Evolutionary conservation across 2,888 invertebrate species (phyloP).

Genomic region (Amiota communis): DNA sequence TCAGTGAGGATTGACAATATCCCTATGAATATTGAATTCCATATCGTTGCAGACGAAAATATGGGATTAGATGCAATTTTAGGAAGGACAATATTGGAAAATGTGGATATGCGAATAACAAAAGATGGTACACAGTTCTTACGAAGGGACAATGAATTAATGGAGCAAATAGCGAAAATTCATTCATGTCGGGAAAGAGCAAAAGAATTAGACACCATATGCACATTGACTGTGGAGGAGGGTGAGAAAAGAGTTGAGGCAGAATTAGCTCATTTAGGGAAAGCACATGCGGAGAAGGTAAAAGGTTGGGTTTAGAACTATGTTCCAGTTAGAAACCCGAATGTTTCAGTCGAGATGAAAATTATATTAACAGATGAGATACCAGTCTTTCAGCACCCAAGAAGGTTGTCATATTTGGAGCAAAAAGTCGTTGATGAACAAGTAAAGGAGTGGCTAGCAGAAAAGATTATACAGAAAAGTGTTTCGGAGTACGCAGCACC

Average conservation of each 20-base stretch:
- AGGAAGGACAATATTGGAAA: no score
- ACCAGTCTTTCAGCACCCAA: constrained; percentile 9
- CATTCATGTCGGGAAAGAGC: no score
- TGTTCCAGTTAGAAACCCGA: not conserved
- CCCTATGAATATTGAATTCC: no score
- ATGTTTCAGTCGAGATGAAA: constrained; percentile 17
- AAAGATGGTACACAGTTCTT: no score
- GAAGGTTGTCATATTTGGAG: not conserved
- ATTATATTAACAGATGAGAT: constrained; percentile 6
- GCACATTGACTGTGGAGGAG: not conserved
- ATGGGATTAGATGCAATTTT: no score
- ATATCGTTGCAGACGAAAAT: no score
- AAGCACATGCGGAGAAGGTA: no score
- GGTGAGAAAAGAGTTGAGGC: not conserved
- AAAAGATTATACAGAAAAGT: constrained; percentile 3
- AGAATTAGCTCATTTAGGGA: not conserved
- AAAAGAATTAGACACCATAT: no score
- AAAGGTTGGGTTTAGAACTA: not conserved
- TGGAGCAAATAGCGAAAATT: no score
- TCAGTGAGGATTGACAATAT: no score
- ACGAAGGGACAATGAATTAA: no score
- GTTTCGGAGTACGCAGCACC: constrained; percentile 4
- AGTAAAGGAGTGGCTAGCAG: not conserved
- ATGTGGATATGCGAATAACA: no score
- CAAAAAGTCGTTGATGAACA: constrained; percentile 17